Evolutionary conservation across 2,888 invertebrate species (phyloP).

Genomic region (Dascillus cervinus): DNA sequence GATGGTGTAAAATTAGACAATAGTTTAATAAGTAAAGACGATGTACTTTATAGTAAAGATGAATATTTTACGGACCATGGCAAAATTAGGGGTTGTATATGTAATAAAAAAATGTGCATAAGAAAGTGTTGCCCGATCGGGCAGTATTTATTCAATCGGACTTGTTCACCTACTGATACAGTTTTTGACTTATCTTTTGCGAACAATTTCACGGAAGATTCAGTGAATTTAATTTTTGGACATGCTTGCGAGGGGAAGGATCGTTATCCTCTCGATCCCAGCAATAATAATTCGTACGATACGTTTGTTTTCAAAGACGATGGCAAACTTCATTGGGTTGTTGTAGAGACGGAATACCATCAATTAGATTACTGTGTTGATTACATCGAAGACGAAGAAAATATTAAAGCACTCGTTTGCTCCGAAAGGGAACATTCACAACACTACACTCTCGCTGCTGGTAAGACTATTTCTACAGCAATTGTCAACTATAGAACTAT

Average conservation of each 20-base stretch:
- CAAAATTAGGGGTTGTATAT: constrained; percentile 6
- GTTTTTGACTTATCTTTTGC: constrained; percentile 4
- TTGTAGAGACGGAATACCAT: neutral
- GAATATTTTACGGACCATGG: constrained; percentile 2
- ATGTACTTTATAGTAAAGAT: constrained; percentile 1
- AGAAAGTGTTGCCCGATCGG: constrained; percentile 12
- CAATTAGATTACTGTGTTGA: constrained; percentile 10
- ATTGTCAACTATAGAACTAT: neutral
- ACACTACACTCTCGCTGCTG: neutral
- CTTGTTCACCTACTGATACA: constrained; percentile 4
- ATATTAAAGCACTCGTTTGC: constrained; percentile 6
- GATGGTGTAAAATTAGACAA: constrained; percentile 6
- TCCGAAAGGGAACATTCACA: neutral
- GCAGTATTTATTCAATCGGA: constrained; percentile 7
- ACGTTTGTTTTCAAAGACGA: constrained; percentile 1
- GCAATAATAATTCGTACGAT: neutral
- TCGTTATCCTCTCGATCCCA: constrained; percentile 5
- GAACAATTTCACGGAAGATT: too few species aligned
- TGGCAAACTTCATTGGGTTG: constrained; percentile 1
- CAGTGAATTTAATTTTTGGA: too few species aligned
- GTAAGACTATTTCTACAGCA: neutral
- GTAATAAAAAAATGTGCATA: constrained; percentile 7
- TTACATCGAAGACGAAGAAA: constrained; percentile 8
- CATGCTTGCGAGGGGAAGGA: constrained; percentile 2
- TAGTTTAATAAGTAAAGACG: constrained; percentile 5